Base-by-base conservation (phyloP, 2,888 invertebrate species). In the Cancer borealis region DNA sequence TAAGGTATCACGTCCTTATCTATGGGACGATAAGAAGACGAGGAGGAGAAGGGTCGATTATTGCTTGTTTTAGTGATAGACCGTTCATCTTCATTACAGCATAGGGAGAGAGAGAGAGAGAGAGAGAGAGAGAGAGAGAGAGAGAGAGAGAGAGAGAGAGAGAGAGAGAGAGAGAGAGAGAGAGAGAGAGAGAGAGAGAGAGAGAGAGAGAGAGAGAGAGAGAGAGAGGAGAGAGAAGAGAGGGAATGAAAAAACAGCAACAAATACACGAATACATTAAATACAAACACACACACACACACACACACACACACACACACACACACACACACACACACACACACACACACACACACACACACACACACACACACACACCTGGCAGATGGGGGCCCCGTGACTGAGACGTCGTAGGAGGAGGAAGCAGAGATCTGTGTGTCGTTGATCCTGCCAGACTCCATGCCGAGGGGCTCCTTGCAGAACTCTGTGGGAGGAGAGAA, bases 341-440 rank as follows among this genome's bases (percentile, higher is more conserved):
- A 66, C 14, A 79, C 39, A 91, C 26, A 91, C 60, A 39, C 21
- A 91, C 39, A 60, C 47, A 88, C 88, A 88, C 46, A 88, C 88
- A 89, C 88, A 47, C 88, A 89, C 46, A 39, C 84, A 39, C 84
- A 46, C n/a, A 96, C 97, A 97, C 97, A 98, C 98, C 99, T 98
- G 97, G 98, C 98, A 96, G 98, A 98, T 96, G 98, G 98, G 91
- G 98, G 98, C 96, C 98, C 98, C 95, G 98, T 98, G 96, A 98
- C 98, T 96, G 98, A 98, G 96, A 97, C 97, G 97, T 98, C 98
- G 97, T 98, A 98, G 96, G 98, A 98, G 89, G 98, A 98, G 96
- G 98, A 98, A 96, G 98, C 98, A 95, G 97, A 97, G 96, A 98
- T 97, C 96, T 98, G 98, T 96, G 97, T 97, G 97, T 98, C 98